Evolutionary conservation across 2,797 vertebrate species (phyloP).

Genomic region (Acanthornis magna): DNA sequence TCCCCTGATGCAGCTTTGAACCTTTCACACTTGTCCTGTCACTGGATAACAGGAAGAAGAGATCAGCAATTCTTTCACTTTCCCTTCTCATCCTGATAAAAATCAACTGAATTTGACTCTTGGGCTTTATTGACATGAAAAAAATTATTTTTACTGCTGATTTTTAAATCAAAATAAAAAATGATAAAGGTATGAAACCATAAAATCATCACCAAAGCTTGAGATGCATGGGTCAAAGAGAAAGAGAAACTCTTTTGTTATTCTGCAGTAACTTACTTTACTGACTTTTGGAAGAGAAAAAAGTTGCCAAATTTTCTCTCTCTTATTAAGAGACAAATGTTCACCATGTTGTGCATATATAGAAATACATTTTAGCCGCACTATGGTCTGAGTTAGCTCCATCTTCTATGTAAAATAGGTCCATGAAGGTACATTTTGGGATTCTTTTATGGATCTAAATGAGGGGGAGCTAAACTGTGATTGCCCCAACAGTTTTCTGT

Average conservation of each 20-base stretch:
- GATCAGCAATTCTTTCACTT: not conserved
- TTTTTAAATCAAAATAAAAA: not conserved
- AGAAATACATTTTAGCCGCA: not conserved
- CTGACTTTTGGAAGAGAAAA: not conserved
- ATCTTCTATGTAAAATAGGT: not conserved
- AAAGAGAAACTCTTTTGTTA: not conserved
- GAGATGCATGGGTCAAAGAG: not conserved
- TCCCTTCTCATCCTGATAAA: not conserved
- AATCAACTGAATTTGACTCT: not conserved
- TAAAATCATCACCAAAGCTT: not conserved
- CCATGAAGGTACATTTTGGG: not conserved
- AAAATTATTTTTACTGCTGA: not conserved
- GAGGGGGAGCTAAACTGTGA: not conserved
- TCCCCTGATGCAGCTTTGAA: not conserved
- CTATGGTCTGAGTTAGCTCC: not conserved
- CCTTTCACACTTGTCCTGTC: fast-evolving
- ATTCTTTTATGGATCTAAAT: not conserved
- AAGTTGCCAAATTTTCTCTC: not conserved
- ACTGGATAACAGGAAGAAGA: not conserved
- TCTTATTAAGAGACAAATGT: not conserved
- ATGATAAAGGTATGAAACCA: not conserved
- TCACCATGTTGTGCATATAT: not conserved
- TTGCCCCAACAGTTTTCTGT: not conserved
- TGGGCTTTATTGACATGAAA: not conserved
- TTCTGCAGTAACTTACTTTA: not conserved